Conservation (phyloP, 2,113 vertebrate genomes). For the Lasiurus borealis region DNA sequence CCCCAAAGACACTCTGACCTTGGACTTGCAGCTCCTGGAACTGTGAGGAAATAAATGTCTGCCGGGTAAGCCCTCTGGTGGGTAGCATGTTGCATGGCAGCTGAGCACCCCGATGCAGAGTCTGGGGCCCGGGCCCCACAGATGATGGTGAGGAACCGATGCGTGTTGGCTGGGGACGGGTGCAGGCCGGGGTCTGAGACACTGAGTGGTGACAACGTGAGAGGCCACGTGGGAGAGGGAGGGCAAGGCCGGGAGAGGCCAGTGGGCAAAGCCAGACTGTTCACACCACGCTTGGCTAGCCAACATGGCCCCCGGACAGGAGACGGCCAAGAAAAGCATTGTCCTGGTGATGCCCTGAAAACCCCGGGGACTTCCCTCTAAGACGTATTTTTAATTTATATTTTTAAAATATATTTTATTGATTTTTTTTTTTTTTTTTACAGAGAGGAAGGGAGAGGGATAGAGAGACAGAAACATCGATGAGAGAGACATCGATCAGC, state of each 20-base stretch:
- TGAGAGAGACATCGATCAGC: too few species aligned
- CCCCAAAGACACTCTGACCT: not conserved
- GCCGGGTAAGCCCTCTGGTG: not conserved
- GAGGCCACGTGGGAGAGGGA: not conserved
- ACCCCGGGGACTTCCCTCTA: not conserved
- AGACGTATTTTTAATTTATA: not conserved
- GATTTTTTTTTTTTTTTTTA: too few species aligned
- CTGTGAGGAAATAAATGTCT: not conserved
- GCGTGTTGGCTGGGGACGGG: not conserved
- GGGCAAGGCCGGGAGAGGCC: not conserved
- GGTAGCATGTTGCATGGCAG: not conserved
- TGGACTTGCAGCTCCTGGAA: not conserved
- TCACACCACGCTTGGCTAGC: rapidly evolving
- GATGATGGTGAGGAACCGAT: not conserved
- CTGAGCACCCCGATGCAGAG: not conserved
- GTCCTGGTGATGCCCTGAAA: not conserved
- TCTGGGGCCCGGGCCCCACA: not conserved
- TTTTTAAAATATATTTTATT: too few species aligned
- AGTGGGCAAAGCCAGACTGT: not conserved
- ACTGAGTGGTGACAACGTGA: rapidly evolving
- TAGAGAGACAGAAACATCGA: too few species aligned
- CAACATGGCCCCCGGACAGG: not conserved
- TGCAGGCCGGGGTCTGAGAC: not conserved
- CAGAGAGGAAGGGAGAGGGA: too few species aligned
- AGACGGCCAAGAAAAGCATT: too few species aligned